Conservation (phyloP, 2,797 vertebrate species). For the Choloepus didactylus region DNA sequence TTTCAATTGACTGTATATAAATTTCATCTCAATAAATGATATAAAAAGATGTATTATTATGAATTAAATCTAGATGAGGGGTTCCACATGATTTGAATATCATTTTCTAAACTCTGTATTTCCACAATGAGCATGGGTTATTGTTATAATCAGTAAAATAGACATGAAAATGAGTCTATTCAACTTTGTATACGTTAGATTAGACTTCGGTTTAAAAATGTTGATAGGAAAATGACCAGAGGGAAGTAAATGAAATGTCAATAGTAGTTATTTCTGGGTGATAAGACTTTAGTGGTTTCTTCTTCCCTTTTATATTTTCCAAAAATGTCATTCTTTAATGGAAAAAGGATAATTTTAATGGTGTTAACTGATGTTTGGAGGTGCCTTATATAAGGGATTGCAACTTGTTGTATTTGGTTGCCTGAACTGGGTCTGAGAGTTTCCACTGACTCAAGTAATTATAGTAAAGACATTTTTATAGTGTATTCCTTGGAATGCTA, state of each 20-base stretch:
- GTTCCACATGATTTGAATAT: background rate
- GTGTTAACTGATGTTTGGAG: background rate
- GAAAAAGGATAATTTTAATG: background rate
- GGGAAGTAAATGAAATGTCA: background rate
- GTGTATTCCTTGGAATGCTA: background rate
- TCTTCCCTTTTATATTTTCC: background rate
- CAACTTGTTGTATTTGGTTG: background rate
- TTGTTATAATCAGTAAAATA: background rate
- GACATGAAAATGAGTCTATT: background rate
- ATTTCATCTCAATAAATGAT: background rate
- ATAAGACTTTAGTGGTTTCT: background rate
- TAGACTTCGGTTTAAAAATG: slow-evolving; percentile 30
- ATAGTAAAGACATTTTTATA: background rate
- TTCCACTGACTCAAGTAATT: background rate
- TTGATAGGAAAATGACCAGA: background rate
- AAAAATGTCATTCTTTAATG: background rate
- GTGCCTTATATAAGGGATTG: background rate
- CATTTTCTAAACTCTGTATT: background rate
- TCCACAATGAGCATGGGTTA: background rate
- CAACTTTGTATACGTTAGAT: background rate
- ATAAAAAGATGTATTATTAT: background rate
- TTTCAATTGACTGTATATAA: background rate
- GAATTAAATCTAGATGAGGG: background rate
- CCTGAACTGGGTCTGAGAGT: background rate
- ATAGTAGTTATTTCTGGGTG: background rate